Evolutionary conservation across 2,888 invertebrate genomes (phyloP).

Genomic region (Nomada goodeniana): DNA sequence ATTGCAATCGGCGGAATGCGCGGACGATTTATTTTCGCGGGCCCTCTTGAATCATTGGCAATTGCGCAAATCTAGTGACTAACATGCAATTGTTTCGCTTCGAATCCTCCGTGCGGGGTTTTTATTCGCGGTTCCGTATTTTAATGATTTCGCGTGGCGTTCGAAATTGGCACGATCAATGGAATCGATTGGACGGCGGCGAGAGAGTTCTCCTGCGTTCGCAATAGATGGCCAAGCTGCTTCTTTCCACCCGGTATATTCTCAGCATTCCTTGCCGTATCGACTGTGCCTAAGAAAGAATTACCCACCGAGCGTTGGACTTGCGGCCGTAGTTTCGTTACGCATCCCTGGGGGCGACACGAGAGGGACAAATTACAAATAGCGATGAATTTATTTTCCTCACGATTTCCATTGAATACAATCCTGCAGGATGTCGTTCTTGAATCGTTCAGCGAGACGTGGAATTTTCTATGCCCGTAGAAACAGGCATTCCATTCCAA

Average conservation of each 20-base stretch:
- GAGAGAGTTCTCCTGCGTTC: not conserved
- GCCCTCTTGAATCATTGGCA: not conserved
- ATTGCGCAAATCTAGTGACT: not conserved
- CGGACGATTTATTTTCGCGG: not conserved
- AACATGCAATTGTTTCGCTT: too few relatives aligned
- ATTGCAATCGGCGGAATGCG: conserved; percentile 29
- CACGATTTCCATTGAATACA: too few relatives aligned
- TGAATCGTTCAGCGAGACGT: too few relatives aligned
- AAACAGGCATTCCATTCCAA: too few relatives aligned
- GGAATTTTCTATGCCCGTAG: too few relatives aligned
- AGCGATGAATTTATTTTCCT: too few relatives aligned
- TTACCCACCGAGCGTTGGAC: not conserved
- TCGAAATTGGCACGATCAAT: too few relatives aligned
- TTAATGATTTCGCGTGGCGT: too few relatives aligned
- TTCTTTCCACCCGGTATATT: not conserved
- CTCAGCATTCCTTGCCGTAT: not conserved
- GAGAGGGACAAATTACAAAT: not conserved
- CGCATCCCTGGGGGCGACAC: not conserved
- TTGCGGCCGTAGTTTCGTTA: not conserved
- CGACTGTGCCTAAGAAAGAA: not conserved
- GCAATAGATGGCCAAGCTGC: not conserved
- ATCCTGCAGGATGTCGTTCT: too few relatives aligned
- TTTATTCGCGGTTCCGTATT: too few relatives aligned
- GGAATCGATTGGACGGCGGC: too few relatives aligned
- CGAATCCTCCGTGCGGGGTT: not conserved